Evolutionary conservation across 2,888 invertebrate species (phyloP).

Genomic region (Chloroclystis v-ata): DNA sequence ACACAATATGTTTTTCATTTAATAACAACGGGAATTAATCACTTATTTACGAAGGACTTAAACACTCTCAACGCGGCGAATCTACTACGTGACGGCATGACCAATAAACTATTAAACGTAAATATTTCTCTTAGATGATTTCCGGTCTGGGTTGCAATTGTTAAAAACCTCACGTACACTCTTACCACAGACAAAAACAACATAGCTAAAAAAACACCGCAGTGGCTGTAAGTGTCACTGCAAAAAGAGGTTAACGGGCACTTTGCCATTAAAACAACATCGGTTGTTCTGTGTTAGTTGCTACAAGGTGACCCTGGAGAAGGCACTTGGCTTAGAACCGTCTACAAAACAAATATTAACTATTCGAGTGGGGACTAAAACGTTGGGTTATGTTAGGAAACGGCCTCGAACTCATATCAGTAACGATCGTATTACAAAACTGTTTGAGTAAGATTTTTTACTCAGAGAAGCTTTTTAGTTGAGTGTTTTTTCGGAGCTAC

Average conservation of each 20-base stretch:
- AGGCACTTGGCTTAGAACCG: slow-evolving; percentile 20
- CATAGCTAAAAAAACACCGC: not conserved
- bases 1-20: too few species aligned
- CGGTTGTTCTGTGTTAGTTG: slow-evolving; percentile 29
- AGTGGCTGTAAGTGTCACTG: not conserved
- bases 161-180: not conserved
- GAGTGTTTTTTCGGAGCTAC: slow-evolving; percentile 24
- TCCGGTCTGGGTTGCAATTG: too few species aligned
- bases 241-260: slow-evolving; percentile 9
- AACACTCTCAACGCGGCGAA: too few species aligned
- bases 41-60: too few species aligned
- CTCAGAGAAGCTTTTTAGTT: slow-evolving; percentile 24
- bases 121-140: not conserved
- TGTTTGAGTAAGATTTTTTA: slow-evolving; percentile 30
- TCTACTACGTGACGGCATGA: too few species aligned
- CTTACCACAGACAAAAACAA: slow-evolving; percentile 1
- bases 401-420: slow-evolving; percentile 30
- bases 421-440: slow-evolving; percentile 28
- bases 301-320: slow-evolving; percentile 17
- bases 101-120: too few species aligned
- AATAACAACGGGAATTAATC: too few species aligned
- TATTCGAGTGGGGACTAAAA: slow-evolving; percentile 34
- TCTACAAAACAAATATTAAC: slow-evolving; percentile 34
- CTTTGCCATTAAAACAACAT: slow-evolving; percentile 38
- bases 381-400: slow-evolving; percentile 25